phyloP scores from a whole-genome alignment of 2,797 vertebrate species.

The Chaenodraco wilsoni region DNA sequence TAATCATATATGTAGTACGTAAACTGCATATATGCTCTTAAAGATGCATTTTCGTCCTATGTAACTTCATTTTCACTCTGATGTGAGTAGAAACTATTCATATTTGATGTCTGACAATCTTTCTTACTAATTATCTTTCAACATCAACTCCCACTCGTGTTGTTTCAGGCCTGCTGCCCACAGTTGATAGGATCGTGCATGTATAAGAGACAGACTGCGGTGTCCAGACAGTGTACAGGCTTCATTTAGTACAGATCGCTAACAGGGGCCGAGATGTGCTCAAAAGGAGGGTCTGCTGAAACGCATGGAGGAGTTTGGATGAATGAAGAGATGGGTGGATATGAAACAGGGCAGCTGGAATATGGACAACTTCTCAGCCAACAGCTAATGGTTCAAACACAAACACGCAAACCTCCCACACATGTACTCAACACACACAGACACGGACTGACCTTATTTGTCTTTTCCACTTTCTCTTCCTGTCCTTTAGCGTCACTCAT shows the following conservation, averaged over 20 bases:
- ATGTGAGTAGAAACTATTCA: not conserved
- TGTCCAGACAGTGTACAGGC: constrained; percentile 26
- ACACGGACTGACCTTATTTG: not conserved
- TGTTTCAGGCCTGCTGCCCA: constrained; percentile 4
- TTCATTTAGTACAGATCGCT: constrained; percentile 32
- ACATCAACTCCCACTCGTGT: constrained; percentile 17
- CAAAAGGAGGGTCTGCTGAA: constrained; percentile 21
- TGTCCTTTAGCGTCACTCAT: too few relatives aligned
- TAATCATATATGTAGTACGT: too few relatives aligned
- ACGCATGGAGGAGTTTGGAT: constrained; percentile 38
- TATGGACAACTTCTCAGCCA: constrained; percentile 52
- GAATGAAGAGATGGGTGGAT: constrained; percentile 60
- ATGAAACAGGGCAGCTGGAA: constrained; percentile 65
- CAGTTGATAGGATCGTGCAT: constrained; percentile 14
- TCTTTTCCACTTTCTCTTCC: too few relatives aligned
- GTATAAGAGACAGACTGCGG: constrained; percentile 25
- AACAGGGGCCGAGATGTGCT: constrained; percentile 31
- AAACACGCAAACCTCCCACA: constrained; percentile 31
- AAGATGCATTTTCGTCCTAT: not conserved
- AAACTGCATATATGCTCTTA: too few relatives aligned
- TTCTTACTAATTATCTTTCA: not conserved
- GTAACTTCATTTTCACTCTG: too few relatives aligned
- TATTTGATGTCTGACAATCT: not conserved
- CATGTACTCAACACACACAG: constrained; percentile 32
- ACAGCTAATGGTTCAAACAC: constrained; percentile 32